Evolutionary conservation across 2,797 vertebrate genomes (phyloP).

Genomic region (Selene dorsalis): DNA sequence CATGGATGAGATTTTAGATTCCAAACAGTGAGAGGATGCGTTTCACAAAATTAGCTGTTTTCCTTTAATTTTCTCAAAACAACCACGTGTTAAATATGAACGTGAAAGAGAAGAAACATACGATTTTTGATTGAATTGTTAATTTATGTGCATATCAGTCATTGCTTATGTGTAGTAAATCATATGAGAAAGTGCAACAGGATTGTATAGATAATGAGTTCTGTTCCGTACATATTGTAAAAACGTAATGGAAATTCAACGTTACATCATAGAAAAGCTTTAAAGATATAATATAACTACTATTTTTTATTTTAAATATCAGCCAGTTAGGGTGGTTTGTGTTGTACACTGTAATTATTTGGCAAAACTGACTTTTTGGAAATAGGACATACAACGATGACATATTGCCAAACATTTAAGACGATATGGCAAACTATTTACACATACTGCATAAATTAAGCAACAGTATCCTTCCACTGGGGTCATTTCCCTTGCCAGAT

Average conservation of each 20-base stretch:
- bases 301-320: too few species aligned
- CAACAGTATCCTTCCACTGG: not conserved
- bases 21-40: constrained; percentile 35
- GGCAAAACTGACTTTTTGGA: not conserved
- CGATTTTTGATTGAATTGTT: constrained; percentile 5
- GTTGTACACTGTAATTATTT: not conserved
- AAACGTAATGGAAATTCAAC: not conserved
- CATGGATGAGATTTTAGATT: constrained; percentile 58
- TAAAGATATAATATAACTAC: not conserved
- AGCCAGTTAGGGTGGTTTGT: not conserved
- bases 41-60: constrained; percentile 25
- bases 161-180: not conserved
- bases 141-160: not conserved
- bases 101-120: not conserved
- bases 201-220: not conserved
- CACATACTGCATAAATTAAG: not conserved
- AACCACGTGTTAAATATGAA: constrained; percentile 15
- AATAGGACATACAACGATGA: not conserved
- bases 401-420: not conserved
- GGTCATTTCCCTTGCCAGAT: not conserved
- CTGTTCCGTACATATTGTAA: not conserved
- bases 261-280: not conserved
- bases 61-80: constrained; percentile 31
- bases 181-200: not conserved
- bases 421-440: not conserved